Percentiles rank a stretch among this genome's conserved stretches.
These are phyloP conservation scores for Nestor notabilis DNA, from an alignment of 2,113 vertebrate species.

Conservation along the genomic window DNA sequence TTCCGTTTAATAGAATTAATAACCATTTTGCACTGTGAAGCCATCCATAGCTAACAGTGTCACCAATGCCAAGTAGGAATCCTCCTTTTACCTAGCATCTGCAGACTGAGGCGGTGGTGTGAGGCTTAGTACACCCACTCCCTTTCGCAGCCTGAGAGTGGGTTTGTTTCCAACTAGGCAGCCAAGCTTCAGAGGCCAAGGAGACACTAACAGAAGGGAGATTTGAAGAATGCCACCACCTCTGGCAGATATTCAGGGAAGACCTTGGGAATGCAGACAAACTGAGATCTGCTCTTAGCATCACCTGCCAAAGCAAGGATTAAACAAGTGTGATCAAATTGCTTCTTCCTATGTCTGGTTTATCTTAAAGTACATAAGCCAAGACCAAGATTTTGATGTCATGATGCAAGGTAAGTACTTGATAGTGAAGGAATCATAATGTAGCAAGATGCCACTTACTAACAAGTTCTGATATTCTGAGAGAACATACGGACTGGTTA, in stretches of 20 bases:
- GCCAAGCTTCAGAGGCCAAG: background rate
- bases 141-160: background rate
- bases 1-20: background rate
- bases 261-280: background rate
- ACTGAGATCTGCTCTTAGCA: background rate
- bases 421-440: background rate
- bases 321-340: background rate
- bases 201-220: background rate
- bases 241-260: background rate
- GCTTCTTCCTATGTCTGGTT: background rate
- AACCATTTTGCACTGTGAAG: background rate
- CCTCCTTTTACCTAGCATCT: background rate
- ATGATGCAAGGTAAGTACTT: background rate
- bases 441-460: background rate
- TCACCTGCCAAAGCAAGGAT: background rate
- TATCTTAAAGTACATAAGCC: background rate
- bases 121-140: background rate
- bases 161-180: background rate
- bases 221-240: background rate
- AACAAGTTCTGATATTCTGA: background rate
- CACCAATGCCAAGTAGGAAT: background rate
- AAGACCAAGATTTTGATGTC: background rate
- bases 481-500: background rate
- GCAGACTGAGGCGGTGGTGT: background rate
- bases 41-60: fast-evolving